Conservation (phyloP, 2,888 invertebrate species). For the Ethmia dodecea region DNA sequence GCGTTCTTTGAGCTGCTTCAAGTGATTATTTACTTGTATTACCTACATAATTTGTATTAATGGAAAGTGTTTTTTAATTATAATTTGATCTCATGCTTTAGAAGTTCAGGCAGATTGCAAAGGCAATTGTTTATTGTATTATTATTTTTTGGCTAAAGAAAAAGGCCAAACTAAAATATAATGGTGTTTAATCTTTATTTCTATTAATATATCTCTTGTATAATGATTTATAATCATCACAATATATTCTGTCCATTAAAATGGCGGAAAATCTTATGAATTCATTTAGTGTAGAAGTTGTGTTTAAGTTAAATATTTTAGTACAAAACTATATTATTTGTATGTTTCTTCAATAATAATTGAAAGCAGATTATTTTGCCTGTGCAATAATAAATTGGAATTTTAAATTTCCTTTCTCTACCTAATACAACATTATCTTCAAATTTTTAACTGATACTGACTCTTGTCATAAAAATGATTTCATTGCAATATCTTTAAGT, state of each 20-base stretch:
- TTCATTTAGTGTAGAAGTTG: slow-evolving; percentile 31
- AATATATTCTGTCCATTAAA: slow-evolving; percentile 27
- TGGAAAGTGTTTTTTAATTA: slow-evolving; percentile 11
- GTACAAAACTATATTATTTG: slow-evolving; percentile 53
- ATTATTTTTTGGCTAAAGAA: slow-evolving; percentile 3
- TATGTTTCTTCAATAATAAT: slow-evolving; percentile 3
- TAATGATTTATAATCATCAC: slow-evolving; percentile 35
- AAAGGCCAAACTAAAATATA: neutral
- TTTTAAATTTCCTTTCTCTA: slow-evolving; percentile 1
- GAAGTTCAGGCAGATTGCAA: slow-evolving; percentile 32
- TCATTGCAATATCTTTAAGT: slow-evolving; percentile 48
- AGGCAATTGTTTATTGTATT: slow-evolving; percentile 24
- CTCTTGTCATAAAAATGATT: slow-evolving; percentile 28
- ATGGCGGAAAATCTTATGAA: slow-evolving; percentile 31
- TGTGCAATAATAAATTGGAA: slow-evolving; percentile 55
- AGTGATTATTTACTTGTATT: too few relatives aligned
- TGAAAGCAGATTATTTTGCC: slow-evolving; percentile 19
- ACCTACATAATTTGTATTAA: too few relatives aligned
- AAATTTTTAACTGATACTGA: slow-evolving; percentile 2
- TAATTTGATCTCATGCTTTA: slow-evolving; percentile 62
- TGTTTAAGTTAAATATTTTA: slow-evolving; percentile 56
- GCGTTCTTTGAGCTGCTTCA: too few relatives aligned
- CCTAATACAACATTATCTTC: slow-evolving; percentile 9
- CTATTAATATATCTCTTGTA: slow-evolving; percentile 3
- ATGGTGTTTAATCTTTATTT: neutral